Conservation (phyloP, 2,113 vertebrate species). For the Mohoua ochrocephala region DNA sequence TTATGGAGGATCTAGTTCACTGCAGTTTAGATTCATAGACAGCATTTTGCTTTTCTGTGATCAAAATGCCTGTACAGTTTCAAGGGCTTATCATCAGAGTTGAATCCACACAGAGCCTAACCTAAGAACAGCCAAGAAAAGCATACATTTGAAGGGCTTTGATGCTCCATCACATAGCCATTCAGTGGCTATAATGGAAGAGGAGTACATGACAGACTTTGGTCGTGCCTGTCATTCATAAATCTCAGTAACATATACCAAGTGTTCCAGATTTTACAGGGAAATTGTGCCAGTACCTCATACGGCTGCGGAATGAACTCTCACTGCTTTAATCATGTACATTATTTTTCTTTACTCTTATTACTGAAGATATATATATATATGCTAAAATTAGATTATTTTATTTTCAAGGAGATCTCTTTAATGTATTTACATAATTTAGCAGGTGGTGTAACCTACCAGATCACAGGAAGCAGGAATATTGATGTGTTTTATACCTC, state of each 20-base stretch:
- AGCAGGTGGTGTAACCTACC: background rate
- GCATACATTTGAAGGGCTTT: constrained; percentile 44
- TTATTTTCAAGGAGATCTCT: background rate
- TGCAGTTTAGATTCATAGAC: constrained; percentile 1
- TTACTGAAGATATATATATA: background rate
- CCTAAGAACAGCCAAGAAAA: constrained; percentile 47
- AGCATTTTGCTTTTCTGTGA: constrained; percentile 48
- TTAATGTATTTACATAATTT: background rate
- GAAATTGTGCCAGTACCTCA: background rate
- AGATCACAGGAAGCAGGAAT: background rate
- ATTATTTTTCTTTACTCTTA: background rate
- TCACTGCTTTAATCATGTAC: background rate
- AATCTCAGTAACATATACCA: background rate
- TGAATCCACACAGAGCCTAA: constrained; percentile 23
- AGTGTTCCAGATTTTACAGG: background rate
- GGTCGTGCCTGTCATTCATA: background rate
- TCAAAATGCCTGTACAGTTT: constrained; percentile 31
- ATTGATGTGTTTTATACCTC: background rate
- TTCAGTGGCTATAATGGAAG: constrained; percentile 26
- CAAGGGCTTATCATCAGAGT: constrained; percentile 10
- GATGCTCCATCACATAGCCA: constrained; percentile 33
- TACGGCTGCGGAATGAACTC: background rate
- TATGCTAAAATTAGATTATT: background rate
- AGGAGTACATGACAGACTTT: constrained; percentile 40
- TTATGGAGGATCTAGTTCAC: constrained; percentile 11